phyloP scores from a whole-genome alignment of 2,888 invertebrate genomes.

The Caenorhabditis angaria region DNA sequence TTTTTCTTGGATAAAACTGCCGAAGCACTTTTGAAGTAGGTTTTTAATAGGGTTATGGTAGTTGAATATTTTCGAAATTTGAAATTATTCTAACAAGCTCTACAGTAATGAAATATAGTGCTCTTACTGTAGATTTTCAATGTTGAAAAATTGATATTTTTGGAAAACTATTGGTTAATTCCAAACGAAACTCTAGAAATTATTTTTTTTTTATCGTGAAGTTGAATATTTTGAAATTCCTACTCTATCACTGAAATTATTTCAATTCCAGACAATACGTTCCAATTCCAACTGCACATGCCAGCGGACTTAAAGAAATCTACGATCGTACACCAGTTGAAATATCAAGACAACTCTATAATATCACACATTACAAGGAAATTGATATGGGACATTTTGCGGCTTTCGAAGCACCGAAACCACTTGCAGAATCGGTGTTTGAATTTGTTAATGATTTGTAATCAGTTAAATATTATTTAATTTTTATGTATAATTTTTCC shows the following conservation, averaged over 20 bases:
- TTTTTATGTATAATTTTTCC: too few species aligned
- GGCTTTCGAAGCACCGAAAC: slow-evolving; percentile 82
- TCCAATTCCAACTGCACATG: slow-evolving; percentile 81
- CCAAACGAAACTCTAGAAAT: too few species aligned
- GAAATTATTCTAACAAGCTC: not conserved
- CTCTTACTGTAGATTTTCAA: too few species aligned
- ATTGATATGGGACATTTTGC: slow-evolving; percentile 84
- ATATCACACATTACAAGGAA: slow-evolving; percentile 79
- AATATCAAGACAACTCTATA: slow-evolving; percentile 78
- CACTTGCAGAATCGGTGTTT: slow-evolving; percentile 81
- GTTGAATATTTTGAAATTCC: too few species aligned
- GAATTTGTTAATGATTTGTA: slow-evolving; percentile 71
- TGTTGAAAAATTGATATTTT: too few species aligned
- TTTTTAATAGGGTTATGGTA: not conserved
- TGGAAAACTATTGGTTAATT: too few species aligned
- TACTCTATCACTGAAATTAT: not conserved
- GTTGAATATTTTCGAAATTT: not conserved
- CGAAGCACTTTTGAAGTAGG: slow-evolving; percentile 44
- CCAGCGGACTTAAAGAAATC: slow-evolving; percentile 81
- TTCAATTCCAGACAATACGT: slow-evolving; percentile 70
- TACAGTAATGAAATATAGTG: too few species aligned
- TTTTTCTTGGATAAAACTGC: slow-evolving; percentile 52
- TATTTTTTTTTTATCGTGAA: too few species aligned
- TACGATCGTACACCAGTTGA: slow-evolving; percentile 76
- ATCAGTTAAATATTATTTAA: too few species aligned